phyloP scores from a whole-genome alignment of 1,140 invertebrate species.

The Notospermus geniculatus region DNA sequence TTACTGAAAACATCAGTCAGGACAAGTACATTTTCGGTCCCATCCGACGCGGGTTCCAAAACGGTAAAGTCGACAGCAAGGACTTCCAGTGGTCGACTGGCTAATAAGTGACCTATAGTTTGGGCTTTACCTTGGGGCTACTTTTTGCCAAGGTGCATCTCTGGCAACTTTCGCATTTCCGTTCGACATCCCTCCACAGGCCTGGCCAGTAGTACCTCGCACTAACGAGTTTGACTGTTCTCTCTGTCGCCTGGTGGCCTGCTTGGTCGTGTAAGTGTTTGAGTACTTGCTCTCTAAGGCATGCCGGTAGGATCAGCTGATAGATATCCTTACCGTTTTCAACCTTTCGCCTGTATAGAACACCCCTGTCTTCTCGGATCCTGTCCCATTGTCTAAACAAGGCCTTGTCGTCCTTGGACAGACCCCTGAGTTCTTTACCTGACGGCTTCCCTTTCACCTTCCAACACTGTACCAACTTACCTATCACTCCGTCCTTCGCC shows the following conservation, averaged over 20 bases:
- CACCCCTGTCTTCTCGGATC: no score
- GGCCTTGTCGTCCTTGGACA: no score
- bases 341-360: no score
- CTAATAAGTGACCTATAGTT: constrained; percentile 15
- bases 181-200: no score
- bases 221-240: constrained; percentile 19
- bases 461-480: no score
- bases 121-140: constrained; percentile 4
- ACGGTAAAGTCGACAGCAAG: constrained; percentile 23
- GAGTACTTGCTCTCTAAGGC: constrained; percentile 16
- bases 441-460: no score
- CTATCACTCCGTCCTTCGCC: no score
- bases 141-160: constrained; percentile 21
- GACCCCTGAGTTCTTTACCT: no score
- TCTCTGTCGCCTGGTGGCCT: constrained; percentile 24
- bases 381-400: no score
- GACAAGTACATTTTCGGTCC: constrained; percentile 28
- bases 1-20: constrained; percentile 30
- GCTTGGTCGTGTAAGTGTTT: constrained; percentile 13
- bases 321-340: constrained; percentile 1
- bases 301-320: constrained; percentile 16
- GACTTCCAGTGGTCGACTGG: constrained; percentile 20
- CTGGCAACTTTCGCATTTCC: constrained; percentile 3
- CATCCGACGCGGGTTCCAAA: constrained; percentile 13
- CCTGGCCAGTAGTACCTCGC: constrained; percentile 21